Evolutionary conservation across 2,113 vertebrate species (phyloP).

Genomic region (Macaca nemestrina): DNA sequence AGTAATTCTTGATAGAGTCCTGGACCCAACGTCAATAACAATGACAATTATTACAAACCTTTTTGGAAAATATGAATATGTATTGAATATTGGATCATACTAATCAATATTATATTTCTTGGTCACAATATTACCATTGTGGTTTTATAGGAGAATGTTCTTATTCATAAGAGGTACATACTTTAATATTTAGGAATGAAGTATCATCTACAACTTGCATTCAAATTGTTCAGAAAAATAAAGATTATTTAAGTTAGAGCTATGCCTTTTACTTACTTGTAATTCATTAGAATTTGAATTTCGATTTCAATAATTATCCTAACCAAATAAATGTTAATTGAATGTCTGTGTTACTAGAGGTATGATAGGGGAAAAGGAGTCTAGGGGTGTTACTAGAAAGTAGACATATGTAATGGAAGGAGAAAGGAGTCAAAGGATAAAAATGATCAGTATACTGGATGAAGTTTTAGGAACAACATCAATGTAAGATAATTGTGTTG

Average conservation of each 20-base stretch:
- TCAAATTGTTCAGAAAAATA: not conserved
- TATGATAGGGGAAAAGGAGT: not conserved
- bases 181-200: not conserved
- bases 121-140: not conserved
- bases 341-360: not conserved
- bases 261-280: not conserved
- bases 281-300: not conserved
- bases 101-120: not conserved
- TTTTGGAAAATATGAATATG: not conserved
- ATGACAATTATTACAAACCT: not conserved
- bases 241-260: not conserved
- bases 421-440: not conserved
- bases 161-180: not conserved
- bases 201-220: not conserved
- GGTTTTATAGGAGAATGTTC: not conserved
- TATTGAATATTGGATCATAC: not conserved
- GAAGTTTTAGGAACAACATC: not conserved
- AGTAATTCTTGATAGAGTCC: not conserved
- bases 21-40: not conserved
- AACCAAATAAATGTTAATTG: not conserved
- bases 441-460: not conserved
- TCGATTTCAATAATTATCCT: conserved; percentile 3
- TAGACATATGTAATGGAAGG: not conserved
- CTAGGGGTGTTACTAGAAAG: not conserved
- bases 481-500: not conserved